Base-by-base conservation (phyloP, 2,888 invertebrate species). In the Allolobophora icterica region DNA sequence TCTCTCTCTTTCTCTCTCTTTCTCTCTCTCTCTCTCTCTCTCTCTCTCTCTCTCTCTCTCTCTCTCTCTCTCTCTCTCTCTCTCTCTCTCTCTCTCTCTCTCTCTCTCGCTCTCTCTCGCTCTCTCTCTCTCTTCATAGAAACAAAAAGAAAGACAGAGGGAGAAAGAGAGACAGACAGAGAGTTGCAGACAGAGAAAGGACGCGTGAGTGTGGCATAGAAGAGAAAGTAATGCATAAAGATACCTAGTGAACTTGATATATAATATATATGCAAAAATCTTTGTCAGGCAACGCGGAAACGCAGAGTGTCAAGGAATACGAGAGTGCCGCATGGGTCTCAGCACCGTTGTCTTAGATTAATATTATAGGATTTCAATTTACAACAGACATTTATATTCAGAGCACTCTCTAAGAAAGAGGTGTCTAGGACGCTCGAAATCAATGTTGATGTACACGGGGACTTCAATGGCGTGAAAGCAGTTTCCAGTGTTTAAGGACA, bases 321-420 rank as follows among this genome's bases (percentile, higher is more conserved):
- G 42, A 42, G 13, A 42, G 42, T 42, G 42, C 42, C 24, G 5
- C 17, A 52, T 6, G 52, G 2, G 52, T 24, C 21, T 6, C 3
- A 52, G 24, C 24, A 52, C 1, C 71, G 30, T 71, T n/a, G 71
- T 71, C 71, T n/a, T 71, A 30, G n/a, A 71, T 71, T 71, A 71
- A 71, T 71, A 71, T 71, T n/a, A 71, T 71, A 71, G 71, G 71
- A 71, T 71, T 71, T 71, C 71, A 30, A 71, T 71, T 71, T 71
- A 30, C 71, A 71, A n/a, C 71, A 0, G n/a, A 71, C 71, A 71
- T 71, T 13, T 71, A 71, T 71, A 71, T 71, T 71, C 71, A 30
- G 71, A n/a, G 5, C 71, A 71, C 30, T 71, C n/a, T 71, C 30
- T 8, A 30, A 5, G 13, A 71, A n/a, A 15, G 24, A 21, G 52